Evolutionary conservation across 2,113 vertebrate species (phyloP).

Genomic region (Toxotes chatareus): DNA sequence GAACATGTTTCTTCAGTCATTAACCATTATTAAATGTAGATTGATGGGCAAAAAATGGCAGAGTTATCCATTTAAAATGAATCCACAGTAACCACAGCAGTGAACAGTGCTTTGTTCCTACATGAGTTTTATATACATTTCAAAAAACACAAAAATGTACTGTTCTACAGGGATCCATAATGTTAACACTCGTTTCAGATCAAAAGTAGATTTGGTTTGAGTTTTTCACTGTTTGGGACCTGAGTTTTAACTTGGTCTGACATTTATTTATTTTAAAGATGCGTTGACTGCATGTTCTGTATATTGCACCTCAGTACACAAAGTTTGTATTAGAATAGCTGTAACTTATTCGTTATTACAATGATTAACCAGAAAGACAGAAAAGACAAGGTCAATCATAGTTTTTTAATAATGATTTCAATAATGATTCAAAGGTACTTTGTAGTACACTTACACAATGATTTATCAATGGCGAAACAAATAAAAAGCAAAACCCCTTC

Average conservation of each 20-base stretch:
- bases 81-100: too few species aligned
- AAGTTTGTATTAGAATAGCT: not conserved
- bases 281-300: not conserved
- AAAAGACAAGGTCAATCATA: conserved; percentile 80
- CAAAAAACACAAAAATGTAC: not conserved
- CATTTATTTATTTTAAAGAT: not conserved
- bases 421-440: conserved; percentile 92
- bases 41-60: too few species aligned
- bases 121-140: too few species aligned
- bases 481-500: conserved; percentile 79
- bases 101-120: too few species aligned
- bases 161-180: not conserved
- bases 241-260: too few species aligned
- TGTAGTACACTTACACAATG: conserved; percentile 90
- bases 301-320: not conserved
- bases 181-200: not conserved
- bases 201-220: too few species aligned
- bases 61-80: too few species aligned
- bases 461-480: conserved; percentile 88
- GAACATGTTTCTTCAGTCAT: too few species aligned
- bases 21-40: too few species aligned
- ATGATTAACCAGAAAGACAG: not conserved
- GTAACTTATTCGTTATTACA: too few species aligned
- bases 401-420: conserved; percentile 91
- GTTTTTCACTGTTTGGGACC: not conserved